Base-by-base conservation (phyloP, 2,888 invertebrate species). In the Deilephila porcellus region DNA sequence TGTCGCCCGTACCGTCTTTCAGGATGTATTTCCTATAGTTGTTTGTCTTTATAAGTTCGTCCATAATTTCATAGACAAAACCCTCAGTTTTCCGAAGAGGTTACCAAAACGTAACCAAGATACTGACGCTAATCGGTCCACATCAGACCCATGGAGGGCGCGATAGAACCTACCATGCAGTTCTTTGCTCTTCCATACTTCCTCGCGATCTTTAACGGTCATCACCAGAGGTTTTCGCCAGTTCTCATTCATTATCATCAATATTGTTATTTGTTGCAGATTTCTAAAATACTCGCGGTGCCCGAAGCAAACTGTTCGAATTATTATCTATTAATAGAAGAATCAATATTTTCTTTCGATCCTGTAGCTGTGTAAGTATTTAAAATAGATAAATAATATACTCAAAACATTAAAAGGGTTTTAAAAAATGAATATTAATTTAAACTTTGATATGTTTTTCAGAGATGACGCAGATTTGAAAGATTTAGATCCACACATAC, bases 271-370 rank as follows among this genome's bases (percentile, higher is more conserved):
- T 62, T 62, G 29, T 34, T 63, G 1, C 37, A 63, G 63, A 34
- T 63, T 8, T 11, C 56, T 4, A 56, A 37, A 37, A n/a, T 63
- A 8, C 63, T 34, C 32, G 63, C 37, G 8, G 8, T 19, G 8
- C 17, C n/a, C n/a, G 37, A 5, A n/a, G 6, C 34, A 7, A 63
- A 63, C n/a, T 63, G 63, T 63, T 34, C 63, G 1, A 37, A n/a
- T 63, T 63, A 63, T 34, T 63, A 63, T 34, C n/a, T 63, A n/a
- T 11, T 60, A 25, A 37, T 63, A n/a, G n/a, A 19, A 3, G 63
- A 63, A 37, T 8, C 63, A 19, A n/a, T 63, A 7, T 63, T 19
- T n/a, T 32, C n/a, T 4, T 34, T 34, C 34, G 63, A 34, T 34
- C 63, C 63, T 8, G 6, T n/a, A 34, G 19, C n/a, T 6, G 6